These are phyloP conservation scores for Carabus problematicus DNA, from an alignment of 2,888 invertebrate genomes.

Conservation along the genomic window DNA sequence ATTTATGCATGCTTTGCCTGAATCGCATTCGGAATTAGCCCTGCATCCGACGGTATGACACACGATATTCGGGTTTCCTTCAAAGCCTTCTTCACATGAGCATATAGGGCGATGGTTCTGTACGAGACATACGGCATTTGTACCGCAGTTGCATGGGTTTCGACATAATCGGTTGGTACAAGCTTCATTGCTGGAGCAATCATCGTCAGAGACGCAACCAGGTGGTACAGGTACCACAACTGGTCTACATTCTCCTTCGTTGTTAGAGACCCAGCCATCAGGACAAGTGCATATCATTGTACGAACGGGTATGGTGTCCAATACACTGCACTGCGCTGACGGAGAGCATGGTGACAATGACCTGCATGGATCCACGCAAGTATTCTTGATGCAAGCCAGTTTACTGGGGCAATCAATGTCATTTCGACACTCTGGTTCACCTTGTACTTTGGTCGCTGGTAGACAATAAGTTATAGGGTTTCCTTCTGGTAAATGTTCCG, in stretches of 20 bases:
- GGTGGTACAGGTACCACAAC: constrained; percentile 73
- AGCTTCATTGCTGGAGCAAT: constrained; percentile 79
- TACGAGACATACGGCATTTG: constrained; percentile 81
- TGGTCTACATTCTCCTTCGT: constrained; percentile 79
- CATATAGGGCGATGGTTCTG: constrained; percentile 86
- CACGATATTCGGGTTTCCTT: constrained; percentile 84
- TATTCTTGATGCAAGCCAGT: constrained; percentile 79
- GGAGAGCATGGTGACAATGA: constrained; percentile 78
- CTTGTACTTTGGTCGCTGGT: constrained; percentile 58
- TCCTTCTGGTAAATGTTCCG: constrained; percentile 77
- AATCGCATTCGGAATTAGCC: constrained; percentile 82
- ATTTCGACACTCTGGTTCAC: constrained; percentile 74
- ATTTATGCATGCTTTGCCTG: constrained; percentile 83
- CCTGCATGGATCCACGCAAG: constrained; percentile 80
- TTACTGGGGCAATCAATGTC: constrained; percentile 84
- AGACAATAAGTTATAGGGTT: constrained; percentile 82
- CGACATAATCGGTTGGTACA: constrained; percentile 87
- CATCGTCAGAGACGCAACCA: constrained; percentile 80
- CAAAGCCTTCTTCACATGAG: constrained; percentile 82
- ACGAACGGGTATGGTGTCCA: constrained; percentile 84
- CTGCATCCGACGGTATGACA: constrained; percentile 85
- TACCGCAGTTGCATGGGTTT: constrained; percentile 88
- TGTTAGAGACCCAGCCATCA: constrained; percentile 82
- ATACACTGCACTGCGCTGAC: constrained; percentile 79
- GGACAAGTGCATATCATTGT: constrained; percentile 90